A percentile compares a stretch with the other conserved stretches of the same genome.
Conservation (phyloP, 1,140 invertebrate genomes). For the Drosophila varians region DNA sequence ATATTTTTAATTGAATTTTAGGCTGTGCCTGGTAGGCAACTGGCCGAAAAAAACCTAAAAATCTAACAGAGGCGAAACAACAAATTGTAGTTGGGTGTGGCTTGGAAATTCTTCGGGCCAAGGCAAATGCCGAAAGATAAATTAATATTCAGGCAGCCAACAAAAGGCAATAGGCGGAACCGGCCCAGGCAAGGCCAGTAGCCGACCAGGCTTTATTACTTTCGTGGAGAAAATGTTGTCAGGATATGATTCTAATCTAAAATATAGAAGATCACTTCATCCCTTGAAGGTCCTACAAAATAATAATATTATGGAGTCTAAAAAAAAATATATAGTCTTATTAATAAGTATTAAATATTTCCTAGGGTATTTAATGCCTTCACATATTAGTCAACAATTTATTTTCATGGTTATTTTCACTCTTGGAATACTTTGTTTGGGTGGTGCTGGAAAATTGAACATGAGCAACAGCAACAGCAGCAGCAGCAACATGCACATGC, state of each 20-base stretch:
- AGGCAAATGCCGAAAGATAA: conserved; percentile 57
- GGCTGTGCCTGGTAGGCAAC: conserved; percentile 24
- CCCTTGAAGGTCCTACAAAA: neutral
- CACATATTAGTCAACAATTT: neutral
- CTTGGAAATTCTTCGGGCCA: conserved; percentile 47
- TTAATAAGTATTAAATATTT: neutral
- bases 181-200: conserved; percentile 45
- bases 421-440: neutral
- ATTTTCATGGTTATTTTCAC: conserved; percentile 1
- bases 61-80: neutral
- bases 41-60: conserved; percentile 8
- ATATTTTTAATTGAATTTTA: conserved; percentile 60
- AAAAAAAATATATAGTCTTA: too few relatives aligned
- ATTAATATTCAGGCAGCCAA: conserved; percentile 54
- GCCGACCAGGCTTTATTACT: conserved; percentile 36
- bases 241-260: neutral
- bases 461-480: conserved; percentile 7
- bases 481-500: conserved; percentile 29
- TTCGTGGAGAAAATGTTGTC: neutral
- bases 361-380: neutral
- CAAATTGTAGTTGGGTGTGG: conserved; percentile 48
- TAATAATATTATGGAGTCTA: neutral
- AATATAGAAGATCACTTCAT: neutral
- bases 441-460: conserved; percentile 33
- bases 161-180: conserved; percentile 52